Conservation (phyloP, 2,113 vertebrate genomes). For the Entomyzon cyanotis region DNA sequence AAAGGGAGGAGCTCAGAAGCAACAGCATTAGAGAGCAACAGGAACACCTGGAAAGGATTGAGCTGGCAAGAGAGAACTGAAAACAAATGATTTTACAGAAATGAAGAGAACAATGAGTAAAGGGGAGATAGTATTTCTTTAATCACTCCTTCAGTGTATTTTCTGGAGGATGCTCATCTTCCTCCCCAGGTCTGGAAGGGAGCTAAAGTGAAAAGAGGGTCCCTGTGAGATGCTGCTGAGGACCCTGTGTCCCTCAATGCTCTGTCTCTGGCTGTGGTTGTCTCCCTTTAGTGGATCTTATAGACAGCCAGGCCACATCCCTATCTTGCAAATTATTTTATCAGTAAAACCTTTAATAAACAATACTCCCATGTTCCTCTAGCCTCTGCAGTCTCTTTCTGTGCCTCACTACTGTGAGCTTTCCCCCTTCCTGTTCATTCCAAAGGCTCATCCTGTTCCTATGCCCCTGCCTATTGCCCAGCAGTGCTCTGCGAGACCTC, state of each 20-base stretch:
- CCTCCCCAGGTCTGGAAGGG: background rate
- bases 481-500: background rate
- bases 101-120: background rate
- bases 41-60: background rate
- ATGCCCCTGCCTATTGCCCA: background rate
- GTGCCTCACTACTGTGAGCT: background rate
- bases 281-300: background rate
- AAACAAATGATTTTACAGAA: background rate
- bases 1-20: background rate
- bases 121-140: background rate
- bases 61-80: background rate
- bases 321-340: background rate
- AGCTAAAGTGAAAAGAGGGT: background rate
- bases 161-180: background rate
- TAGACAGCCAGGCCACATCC: background rate
- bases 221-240: background rate
- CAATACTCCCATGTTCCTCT: background rate
- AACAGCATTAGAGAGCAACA: background rate
- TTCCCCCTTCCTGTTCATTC: background rate
- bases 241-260: fast-evolving
- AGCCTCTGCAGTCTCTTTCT: background rate
- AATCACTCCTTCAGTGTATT: background rate
- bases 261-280: background rate
- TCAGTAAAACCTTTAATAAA: background rate
- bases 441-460: background rate